phyloP scores from a whole-genome alignment of 2,888 invertebrate genomes.

The Macrophya alboannulata region DNA sequence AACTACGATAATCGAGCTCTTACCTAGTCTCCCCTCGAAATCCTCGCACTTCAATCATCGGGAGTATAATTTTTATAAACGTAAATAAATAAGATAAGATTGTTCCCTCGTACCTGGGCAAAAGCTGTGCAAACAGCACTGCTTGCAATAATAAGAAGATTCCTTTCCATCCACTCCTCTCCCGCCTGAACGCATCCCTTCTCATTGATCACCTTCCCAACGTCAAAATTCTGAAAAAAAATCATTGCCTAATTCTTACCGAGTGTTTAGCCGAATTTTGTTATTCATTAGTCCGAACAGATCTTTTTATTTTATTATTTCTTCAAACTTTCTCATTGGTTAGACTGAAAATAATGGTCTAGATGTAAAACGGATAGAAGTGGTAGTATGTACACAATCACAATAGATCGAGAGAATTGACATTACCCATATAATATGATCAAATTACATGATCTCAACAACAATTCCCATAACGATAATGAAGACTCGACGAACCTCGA shows the following conservation, averaged over 20 bases:
- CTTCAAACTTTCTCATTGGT: neutral
- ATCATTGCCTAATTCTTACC: constrained; percentile 68
- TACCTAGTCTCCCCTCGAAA: neutral
- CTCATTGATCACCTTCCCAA: constrained; percentile 93
- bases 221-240: constrained; percentile 86
- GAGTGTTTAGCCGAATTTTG: constrained; percentile 49
- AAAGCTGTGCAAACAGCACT: constrained; percentile 94
- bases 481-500: neutral
- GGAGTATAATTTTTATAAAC: neutral
- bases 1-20: neutral
- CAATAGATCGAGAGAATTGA: too few relatives aligned
- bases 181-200: constrained; percentile 97
- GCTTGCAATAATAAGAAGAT: constrained; percentile 95
- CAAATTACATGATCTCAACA: neutral
- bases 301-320: too few relatives aligned
- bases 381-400: too few relatives aligned
- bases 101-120: constrained; percentile 89
- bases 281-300: constrained; percentile 31
- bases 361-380: neutral
- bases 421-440: neutral
- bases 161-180: constrained; percentile 97
- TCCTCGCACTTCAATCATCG: neutral
- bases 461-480: constrained; percentile 3
- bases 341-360: constrained; percentile 4
- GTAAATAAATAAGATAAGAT: neutral